Base-by-base conservation (phyloP, 2,888 invertebrate genomes). In the Danaus chrysippus region DNA sequence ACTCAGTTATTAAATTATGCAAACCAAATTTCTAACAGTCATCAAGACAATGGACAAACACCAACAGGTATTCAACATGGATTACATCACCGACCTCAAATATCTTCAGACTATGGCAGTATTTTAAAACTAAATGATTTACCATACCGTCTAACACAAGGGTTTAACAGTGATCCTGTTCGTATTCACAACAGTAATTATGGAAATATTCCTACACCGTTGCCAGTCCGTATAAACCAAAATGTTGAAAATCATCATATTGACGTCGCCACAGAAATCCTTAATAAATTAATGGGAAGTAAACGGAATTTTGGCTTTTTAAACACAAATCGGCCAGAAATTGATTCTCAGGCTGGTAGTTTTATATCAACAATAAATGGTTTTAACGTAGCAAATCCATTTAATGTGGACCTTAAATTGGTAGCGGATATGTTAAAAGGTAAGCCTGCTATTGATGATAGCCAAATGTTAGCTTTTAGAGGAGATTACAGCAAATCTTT, bases 371-470 rank as follows among this genome's bases (percentile, higher is more conserved):
- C 84, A 1, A 87, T 92, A 19, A 90, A 92, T 71, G 92, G 91
- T 5, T 85, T 89, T 64, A 86, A 87, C 79, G 86, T 92, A n/a
- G 86, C 86, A 34, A 92, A 92, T 68, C 92, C 92, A 12, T 92
- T 85, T 63, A 92, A 92, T 70, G 79, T 92, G 10, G 91, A 92
- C 71, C 72, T 92, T 3, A 90, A 88, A 75, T 71, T 91, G 52
- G 87, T 91, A 1, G 84, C 89, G 41, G 91, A 91, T 60, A 85
- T 91, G 81, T 76, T 92, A 57, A 91, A 85, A 77, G 88, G 89
- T 17, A 91, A 88, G 73, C 68, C 83, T 41, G 65, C 77, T 1
- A 61, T 81, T 43, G 91, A 90, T 54, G 86, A 90, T 46, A 74
- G 81, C 1, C 85, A 84, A 64, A 71, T 87, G 61, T 69, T 82